Conservation (phyloP, 2,888 invertebrate genomes). For the Andricus quercusramuli region DNA sequence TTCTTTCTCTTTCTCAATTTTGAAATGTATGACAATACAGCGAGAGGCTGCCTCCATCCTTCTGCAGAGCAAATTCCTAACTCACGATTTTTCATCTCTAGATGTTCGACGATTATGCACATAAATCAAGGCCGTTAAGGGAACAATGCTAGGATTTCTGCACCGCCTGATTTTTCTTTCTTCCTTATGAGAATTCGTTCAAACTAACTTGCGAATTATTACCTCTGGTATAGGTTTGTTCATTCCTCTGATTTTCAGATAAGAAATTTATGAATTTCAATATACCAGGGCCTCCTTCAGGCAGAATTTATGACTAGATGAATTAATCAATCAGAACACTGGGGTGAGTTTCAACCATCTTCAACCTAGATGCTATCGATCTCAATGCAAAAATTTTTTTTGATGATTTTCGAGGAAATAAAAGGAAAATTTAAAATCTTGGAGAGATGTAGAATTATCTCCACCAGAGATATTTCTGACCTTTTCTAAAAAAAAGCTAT, state of each 20-base stretch:
- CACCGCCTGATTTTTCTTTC: slow-evolving; percentile 4
- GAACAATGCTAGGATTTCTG: slow-evolving; percentile 29
- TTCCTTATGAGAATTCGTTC: slow-evolving; percentile 25
- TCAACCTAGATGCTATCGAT: no score
- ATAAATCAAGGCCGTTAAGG: slow-evolving; percentile 28
- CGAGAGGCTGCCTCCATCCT: not conserved
- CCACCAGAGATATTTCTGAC: no score
- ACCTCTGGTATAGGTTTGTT: not conserved
- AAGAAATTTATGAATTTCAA: slow-evolving; percentile 32
- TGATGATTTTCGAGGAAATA: no score
- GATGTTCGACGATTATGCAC: slow-evolving; percentile 35
- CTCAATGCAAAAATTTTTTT: no score
- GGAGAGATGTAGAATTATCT: no score
- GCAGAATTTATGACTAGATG: not conserved
- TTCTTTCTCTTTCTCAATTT: not conserved
- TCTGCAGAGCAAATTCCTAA: slow-evolving; percentile 19
- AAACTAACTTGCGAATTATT: slow-evolving; percentile 29
- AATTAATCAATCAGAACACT: not conserved
- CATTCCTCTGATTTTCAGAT: slow-evolving; percentile 7
- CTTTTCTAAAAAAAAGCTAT: no score
- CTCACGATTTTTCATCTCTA: slow-evolving; percentile 27
- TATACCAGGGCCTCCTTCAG: not conserved
- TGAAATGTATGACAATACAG: slow-evolving; percentile 10
- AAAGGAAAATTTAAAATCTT: no score
- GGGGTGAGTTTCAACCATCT: no score